A percentile compares a stretch with the other conserved stretches of the same genome.
These are phyloP conservation scores for Orius insidiosus DNA, from an alignment of 1,140 invertebrate genomes.

Conservation along the genomic window DNA sequence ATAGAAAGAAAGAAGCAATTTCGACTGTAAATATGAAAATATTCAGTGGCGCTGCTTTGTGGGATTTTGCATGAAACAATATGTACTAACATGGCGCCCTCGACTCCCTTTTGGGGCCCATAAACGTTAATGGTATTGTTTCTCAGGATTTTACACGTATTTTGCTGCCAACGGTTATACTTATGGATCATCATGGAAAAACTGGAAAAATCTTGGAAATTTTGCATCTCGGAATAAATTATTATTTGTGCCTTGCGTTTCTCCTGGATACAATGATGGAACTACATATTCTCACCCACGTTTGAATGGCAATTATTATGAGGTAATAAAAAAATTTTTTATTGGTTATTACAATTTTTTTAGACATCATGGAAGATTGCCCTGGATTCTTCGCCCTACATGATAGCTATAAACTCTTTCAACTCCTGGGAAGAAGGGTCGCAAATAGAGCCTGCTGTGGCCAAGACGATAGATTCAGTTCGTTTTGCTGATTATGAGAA, in stretches of 20 bases:
- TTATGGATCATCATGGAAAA: conserved; percentile 43
- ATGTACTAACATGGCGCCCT: too few species aligned
- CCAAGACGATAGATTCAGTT: conserved; percentile 28
- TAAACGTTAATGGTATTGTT: too few species aligned
- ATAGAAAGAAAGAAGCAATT: too few species aligned
- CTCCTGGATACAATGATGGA: conserved; percentile 40
- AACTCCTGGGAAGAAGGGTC: conserved; percentile 44
- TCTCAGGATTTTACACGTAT: conserved; percentile 37
- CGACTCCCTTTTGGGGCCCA: too few species aligned
- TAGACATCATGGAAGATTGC: conserved; percentile 21
- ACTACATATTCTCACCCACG: conserved; percentile 33
- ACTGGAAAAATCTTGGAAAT: conserved; percentile 37
- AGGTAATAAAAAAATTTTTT: conserved; percentile 12
- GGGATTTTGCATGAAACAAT: too few species aligned
- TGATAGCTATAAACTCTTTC: conserved; percentile 38
- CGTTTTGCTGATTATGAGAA: conserved; percentile 38
- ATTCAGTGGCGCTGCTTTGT: too few species aligned
- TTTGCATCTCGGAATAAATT: conserved; percentile 35
- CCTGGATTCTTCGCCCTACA: conserved; percentile 29
- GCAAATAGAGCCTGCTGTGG: conserved; percentile 39
- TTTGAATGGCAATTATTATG: conserved; percentile 29
- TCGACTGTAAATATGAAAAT: too few species aligned
- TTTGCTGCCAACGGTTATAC: conserved; percentile 38
- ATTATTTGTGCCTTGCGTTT: conserved; percentile 38
- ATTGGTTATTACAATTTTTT: neutral